Conservation (phyloP, 1,140 invertebrate genomes). For the Sarcophaga peregrina region DNA sequence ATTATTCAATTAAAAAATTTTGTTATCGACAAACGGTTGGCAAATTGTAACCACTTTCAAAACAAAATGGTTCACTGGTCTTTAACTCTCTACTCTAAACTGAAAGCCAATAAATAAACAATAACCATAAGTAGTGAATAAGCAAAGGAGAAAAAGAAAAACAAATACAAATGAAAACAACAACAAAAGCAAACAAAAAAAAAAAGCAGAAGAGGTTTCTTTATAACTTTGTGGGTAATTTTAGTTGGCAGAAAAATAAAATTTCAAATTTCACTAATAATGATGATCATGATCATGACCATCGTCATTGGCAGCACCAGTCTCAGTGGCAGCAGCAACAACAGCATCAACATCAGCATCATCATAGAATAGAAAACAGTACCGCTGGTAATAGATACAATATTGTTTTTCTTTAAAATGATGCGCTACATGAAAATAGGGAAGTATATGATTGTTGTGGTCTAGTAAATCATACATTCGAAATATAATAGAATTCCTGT, state of each 20-base stretch:
- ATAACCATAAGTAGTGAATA: too few relatives aligned
- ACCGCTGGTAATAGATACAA: not conserved
- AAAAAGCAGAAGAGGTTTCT: not conserved
- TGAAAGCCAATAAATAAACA: not conserved
- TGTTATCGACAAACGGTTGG: too few relatives aligned
- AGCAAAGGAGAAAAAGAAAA: too few relatives aligned
- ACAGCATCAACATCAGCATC: not conserved
- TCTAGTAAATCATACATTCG: too few relatives aligned
- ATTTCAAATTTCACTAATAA: conserved; percentile 35
- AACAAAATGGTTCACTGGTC: too few relatives aligned
- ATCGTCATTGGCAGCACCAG: not conserved
- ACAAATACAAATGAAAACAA: too few relatives aligned
- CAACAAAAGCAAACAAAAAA: not conserved
- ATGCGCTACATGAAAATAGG: not conserved
- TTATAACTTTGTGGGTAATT: not conserved
- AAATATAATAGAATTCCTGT: too few relatives aligned
- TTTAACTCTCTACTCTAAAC: not conserved
- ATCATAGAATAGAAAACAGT: conserved; percentile 6
- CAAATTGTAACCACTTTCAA: too few relatives aligned
- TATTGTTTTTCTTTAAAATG: not conserved
- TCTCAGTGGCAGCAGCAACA: not conserved
- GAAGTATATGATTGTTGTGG: too few relatives aligned
- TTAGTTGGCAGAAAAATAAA: not conserved
- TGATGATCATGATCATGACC: conserved; percentile 39
- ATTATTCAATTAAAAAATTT: too few relatives aligned